Evolutionary conservation across 2,113 vertebrate species (phyloP), one percentile per base, ranked within the genome.

Genomic region (Amazona vittata): DNA sequence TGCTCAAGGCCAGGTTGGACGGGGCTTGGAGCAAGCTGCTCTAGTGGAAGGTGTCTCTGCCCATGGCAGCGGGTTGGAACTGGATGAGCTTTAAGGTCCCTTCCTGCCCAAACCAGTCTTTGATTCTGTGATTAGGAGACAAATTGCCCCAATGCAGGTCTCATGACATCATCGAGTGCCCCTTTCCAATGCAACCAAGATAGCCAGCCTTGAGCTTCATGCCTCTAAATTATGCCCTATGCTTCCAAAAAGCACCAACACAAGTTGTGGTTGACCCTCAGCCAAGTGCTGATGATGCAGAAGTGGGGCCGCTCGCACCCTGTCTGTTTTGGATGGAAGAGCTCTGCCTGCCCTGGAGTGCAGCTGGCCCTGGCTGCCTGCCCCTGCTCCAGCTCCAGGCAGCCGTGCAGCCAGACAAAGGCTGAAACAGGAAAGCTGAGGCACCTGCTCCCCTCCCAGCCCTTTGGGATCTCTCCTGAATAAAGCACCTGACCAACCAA

Each of bases 211-310:
- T 10, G 50, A 86, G 94, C 88, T 93, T 77, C 49, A 33, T 83
- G 92, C 92, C 80, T 83, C 37, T 53, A 98, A 97, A 98, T 98
- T 95, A 97, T 35, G 94, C 94, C 93, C 94, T 96, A 44, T 3
- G 24, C 89, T 93, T 97, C 97, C 96, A 94, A 79, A 95, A 92
- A 87, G 55, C 50, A 6, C 86, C 11, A 21, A 93, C 93, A 49
- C 46, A 93, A 95, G 93, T 62, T 77, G 35, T 28, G 90, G 92
- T 80, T 76, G 37, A 31, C 16, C 87, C 82, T 20, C 13, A n/a
- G 94, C 98, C 98, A 98, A 94, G 84, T 97, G 98, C 98, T 98
- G 98, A 98, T 65, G 17, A 70, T 97, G 97, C 96, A 96, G 90
- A 94, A 97, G 71, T 0, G 9, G 86, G 86, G 52, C 75, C 0